These are phyloP conservation scores for Sinohyriopsis cumingii DNA, from an alignment of 2,888 invertebrate species.

Conservation along the genomic window DNA sequence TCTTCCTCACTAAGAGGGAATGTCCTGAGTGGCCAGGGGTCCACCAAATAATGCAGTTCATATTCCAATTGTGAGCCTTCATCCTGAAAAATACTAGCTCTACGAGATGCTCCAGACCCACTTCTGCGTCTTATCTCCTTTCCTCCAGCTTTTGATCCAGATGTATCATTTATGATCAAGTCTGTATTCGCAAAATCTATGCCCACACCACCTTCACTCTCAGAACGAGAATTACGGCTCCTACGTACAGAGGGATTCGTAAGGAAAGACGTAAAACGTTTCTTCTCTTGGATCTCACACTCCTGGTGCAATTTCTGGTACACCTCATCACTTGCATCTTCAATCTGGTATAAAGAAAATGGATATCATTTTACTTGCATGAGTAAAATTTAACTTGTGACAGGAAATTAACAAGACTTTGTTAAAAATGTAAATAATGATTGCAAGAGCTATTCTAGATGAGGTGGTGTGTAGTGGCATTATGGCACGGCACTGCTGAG, in stretches of 20 bases:
- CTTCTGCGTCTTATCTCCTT: slow-evolving; percentile 45
- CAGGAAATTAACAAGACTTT: too few species aligned
- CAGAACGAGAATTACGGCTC: slow-evolving; percentile 48
- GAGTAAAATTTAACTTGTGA: background rate
- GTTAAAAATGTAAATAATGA: too few species aligned
- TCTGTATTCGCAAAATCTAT: slow-evolving; percentile 32
- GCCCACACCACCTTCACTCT: slow-evolving; percentile 43
- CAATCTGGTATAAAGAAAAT: too few species aligned
- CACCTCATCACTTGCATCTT: slow-evolving; percentile 82
- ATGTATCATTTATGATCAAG: slow-evolving; percentile 5
- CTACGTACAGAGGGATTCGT: slow-evolving; percentile 57
- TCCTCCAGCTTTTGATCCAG: slow-evolving; percentile 8
- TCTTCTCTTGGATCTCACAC: slow-evolving; percentile 86
- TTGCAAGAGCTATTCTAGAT: too few species aligned
- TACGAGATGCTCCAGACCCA: slow-evolving; percentile 39
- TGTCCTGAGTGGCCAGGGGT: slow-evolving; percentile 58
- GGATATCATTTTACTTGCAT: too few species aligned
- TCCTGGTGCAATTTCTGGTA: slow-evolving; percentile 83
- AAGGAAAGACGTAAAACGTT: slow-evolving; percentile 68
- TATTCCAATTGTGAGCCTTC: slow-evolving; percentile 21
- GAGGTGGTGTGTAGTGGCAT: too few species aligned
- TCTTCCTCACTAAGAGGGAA: slow-evolving; percentile 65
- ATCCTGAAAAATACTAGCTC: slow-evolving; percentile 26
- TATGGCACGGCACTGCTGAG: too few species aligned
- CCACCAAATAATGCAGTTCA: slow-evolving; percentile 15